These are phyloP conservation scores for Spodoptera litura DNA, from an alignment of 1,140 invertebrate genomes.

Conservation along the genomic window DNA sequence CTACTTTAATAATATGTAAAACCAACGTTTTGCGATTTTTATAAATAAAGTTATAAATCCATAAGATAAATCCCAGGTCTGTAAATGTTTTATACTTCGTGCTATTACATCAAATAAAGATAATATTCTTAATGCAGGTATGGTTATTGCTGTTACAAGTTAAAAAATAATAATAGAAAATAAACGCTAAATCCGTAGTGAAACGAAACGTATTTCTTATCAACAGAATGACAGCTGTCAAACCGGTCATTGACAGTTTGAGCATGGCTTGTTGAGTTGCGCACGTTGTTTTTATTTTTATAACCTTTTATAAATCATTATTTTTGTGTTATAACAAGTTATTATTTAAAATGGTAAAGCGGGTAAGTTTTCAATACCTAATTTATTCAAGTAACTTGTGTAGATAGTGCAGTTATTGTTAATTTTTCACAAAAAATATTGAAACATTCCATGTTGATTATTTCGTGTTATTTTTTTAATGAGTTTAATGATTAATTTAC, in stretches of 20 bases:
- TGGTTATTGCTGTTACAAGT: too few relatives aligned
- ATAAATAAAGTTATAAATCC: too few relatives aligned
- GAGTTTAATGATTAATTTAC: constrained; percentile 5
- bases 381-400: background rate
- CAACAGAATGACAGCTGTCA: background rate
- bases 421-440: background rate
- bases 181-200: background rate
- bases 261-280: background rate
- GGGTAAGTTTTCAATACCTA: constrained; percentile 55
- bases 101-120: too few relatives aligned
- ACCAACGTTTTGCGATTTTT: too few relatives aligned
- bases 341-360: constrained; percentile 66
- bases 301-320: constrained; percentile 55
- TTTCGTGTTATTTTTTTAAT: background rate
- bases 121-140: too few relatives aligned
- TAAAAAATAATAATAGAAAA: too few relatives aligned
- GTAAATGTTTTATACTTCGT: too few relatives aligned
- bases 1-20: too few relatives aligned
- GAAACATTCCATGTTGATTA: background rate
- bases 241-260: constrained; percentile 2
- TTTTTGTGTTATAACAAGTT: constrained; percentile 7
- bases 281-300: constrained; percentile 67
- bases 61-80: too few relatives aligned
- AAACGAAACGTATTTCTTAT: background rate
- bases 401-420: background rate